Base-by-base conservation (phyloP, 35 echinoderm and acorn worm genomes). In the Ptychodera flava region DNA sequence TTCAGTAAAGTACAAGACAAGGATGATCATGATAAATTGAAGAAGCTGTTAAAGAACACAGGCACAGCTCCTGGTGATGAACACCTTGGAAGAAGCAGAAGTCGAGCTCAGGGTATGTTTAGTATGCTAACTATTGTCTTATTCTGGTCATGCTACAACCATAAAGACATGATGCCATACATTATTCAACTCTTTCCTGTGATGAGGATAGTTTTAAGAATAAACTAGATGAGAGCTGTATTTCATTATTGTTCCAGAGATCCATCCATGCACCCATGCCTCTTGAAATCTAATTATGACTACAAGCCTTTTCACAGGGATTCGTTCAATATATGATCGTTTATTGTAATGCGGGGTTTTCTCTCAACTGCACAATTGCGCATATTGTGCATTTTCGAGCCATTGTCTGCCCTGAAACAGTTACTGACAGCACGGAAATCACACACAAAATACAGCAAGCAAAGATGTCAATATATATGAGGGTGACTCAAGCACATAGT, bases 51-150 rank as follows among this genome's bases (percentile, higher is more conserved):
- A 1, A 92, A 87, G 31, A 92, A 82, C 36, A 88, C 88, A 77
- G 95, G 95, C 34, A 92, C 95, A 34, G 90, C 92, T 76, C 95
- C 95, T 37, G 95, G 95, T 37, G 90, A 94, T 90, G 93, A 97
- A 90, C 80, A 88, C 85, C 87, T 91, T 15, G 77, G 89, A 32
- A 89, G 22, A 64, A 22, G 78, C 37, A 86, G 94, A 37, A 90
- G 81, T 27, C 34, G 88, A 79, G 80, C 87, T 15, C 85, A 87
- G 80, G 89, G 86, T 1, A 83, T 87, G 37, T 89, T 90, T 81
- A 85, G 92, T 94, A 88, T 92, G 92, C 90, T 22, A 33, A 0
- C 1, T 14, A 32, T 31, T 30, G 28, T n/a, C 77, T 33, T 15
- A 52, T 34, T 28, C 15, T 32, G 15, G 16, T 83, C 12, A 83